Conservation (phyloP, 2,888 invertebrate species). For the Trissoscelio sp. region DNA sequence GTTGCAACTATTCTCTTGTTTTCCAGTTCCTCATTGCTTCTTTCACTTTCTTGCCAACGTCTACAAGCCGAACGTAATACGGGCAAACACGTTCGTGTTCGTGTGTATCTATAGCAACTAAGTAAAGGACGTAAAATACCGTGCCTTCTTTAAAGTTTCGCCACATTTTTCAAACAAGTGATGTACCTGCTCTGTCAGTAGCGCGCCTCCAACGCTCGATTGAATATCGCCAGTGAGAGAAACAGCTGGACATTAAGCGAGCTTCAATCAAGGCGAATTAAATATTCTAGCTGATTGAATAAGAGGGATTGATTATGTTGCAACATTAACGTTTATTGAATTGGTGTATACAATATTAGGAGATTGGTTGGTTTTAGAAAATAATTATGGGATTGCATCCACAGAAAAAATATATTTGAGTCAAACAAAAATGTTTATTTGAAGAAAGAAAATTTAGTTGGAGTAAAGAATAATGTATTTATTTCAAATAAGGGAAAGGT, state of each 20-base stretch:
- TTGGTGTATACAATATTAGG: no score
- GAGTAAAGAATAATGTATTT: no score
- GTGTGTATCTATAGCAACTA: conserved; percentile 48
- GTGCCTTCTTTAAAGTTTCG: conserved; percentile 48
- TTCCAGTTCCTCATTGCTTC: conserved; percentile 68
- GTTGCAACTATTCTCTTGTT: conserved; percentile 65
- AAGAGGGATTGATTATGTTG: background rate
- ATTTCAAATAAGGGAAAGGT: no score
- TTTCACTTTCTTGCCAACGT: conserved; percentile 61
- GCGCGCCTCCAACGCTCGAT: conserved; percentile 38
- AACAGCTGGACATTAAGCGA: conserved; percentile 44
- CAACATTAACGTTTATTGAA: no score
- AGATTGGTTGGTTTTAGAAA: no score
- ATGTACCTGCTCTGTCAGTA: conserved; percentile 43
- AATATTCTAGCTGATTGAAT: conserved; percentile 26
- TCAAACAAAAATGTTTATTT: no score
- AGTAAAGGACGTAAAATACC: conserved; percentile 48
- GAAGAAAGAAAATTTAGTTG: no score
- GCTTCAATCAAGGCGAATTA: conserved; percentile 32
- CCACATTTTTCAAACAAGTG: conserved; percentile 54
- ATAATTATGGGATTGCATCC: no score
- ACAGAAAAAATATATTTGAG: no score
- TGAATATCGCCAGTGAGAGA: conserved; percentile 45
- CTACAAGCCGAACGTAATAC: conserved; percentile 44
- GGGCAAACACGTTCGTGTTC: conserved; percentile 37